A percentile compares a stretch with the other conserved stretches of the same genome.
These are phyloP conservation scores for Mormyrus lacerda DNA, from an alignment of 2,113 vertebrate species.

Conservation along the genomic window DNA sequence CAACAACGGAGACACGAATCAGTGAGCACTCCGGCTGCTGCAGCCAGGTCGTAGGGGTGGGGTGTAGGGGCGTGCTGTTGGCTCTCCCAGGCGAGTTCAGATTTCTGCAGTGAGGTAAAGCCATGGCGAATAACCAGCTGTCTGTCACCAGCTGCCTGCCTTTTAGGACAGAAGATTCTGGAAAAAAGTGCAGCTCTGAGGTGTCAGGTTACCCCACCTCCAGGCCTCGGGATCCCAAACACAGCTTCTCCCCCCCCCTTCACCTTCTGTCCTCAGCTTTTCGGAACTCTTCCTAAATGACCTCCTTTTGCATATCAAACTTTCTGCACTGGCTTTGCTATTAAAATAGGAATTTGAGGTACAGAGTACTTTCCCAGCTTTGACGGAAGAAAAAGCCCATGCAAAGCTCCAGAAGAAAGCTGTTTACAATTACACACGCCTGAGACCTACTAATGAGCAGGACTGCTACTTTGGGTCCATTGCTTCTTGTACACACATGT, in stretches of 20 bases:
- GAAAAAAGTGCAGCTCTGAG: not conserved
- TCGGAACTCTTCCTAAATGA: not conserved
- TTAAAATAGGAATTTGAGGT: not conserved
- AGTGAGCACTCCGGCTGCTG: not conserved
- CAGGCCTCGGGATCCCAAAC: not conserved
- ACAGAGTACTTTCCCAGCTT: not conserved
- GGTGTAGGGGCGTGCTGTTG: not conserved
- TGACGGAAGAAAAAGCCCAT: not conserved
- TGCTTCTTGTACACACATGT: not conserved
- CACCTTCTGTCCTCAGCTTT: not conserved
- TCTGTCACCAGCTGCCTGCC: not conserved
- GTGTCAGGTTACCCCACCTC: not conserved
- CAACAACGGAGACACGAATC: not conserved
- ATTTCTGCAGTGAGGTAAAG: conserved; percentile 13
- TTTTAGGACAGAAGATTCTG: conserved; percentile 10
- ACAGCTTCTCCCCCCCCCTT: not conserved
- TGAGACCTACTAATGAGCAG: not conserved
- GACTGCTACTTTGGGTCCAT: not conserved
- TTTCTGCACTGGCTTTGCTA: not conserved
- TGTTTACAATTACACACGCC: not conserved
- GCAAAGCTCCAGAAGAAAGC: not conserved
- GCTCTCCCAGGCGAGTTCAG: not conserved
- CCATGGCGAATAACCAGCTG: not conserved
- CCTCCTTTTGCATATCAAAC: not conserved
- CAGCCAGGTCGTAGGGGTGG: not conserved